phyloP scores from a whole-genome alignment of 2,888 invertebrate genomes.

The Crepidodera aurea region DNA sequence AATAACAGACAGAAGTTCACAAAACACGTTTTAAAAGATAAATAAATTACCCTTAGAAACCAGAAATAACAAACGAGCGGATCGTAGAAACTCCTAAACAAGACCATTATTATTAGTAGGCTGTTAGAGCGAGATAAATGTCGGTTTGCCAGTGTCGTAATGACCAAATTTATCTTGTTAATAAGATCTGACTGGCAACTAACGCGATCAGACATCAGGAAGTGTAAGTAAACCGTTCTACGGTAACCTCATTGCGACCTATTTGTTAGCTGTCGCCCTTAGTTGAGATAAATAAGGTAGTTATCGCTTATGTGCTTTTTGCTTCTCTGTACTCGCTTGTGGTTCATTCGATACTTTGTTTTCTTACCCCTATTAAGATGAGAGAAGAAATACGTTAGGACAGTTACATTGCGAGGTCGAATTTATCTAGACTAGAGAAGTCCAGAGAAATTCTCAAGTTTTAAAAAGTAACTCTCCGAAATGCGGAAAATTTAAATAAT shows the following conservation, averaged over 20 bases:
- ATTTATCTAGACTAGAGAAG: too few species aligned
- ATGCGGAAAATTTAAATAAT: conserved; percentile 15
- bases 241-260: conserved; percentile 55
- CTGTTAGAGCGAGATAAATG: conserved; percentile 29
- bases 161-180: conserved; percentile 58
- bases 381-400: too few species aligned
- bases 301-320: conserved; percentile 38
- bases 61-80: conserved; percentile 17
- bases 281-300: conserved; percentile 57
- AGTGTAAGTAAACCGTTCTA: conserved; percentile 58
- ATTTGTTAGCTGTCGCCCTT: conserved; percentile 59
- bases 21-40: too few species aligned
- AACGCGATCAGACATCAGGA: conserved; percentile 55
- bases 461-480: neutral
- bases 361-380: too few species aligned
- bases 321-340: conserved; percentile 7
- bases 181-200: conserved; percentile 56
- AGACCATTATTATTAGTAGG: conserved; percentile 34
- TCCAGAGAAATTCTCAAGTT: too few species aligned
- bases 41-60: neutral
- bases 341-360: neutral
- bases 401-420: too few species aligned
- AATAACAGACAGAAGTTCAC: too few species aligned
- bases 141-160: conserved; percentile 37
- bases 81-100: conserved; percentile 23